Base-by-base conservation (phyloP, 2,888 invertebrate genomes). In the Drosophila sordidapex region DNA sequence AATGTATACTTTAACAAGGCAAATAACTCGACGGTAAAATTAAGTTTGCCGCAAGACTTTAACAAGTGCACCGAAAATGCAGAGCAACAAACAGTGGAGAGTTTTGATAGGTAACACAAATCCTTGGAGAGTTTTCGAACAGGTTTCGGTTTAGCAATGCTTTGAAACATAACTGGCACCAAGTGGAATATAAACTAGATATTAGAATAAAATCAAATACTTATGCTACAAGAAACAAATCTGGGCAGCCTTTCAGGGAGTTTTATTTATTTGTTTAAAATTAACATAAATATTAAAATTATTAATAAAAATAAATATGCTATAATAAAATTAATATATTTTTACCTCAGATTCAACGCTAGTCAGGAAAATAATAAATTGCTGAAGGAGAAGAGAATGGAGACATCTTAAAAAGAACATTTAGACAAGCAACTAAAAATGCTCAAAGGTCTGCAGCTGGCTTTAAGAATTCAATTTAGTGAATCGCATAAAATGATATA, bases 381-480 rank as follows among this genome's bases (percentile, higher is more conserved):
- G n/a, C 4, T 15, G 21, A 29, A 38, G 38, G 0, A 18, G 38
- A 56, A 8, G 29, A 38, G 7, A 15, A 36, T 29, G 7, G 5
- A 56, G 4, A 38, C 8, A 38, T 27, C 25, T 31, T n/a, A 15
- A 25, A 4, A 46, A 7, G 1, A 31, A 48, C 18, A 48, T 48
- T 7, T 8, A n/a, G 18, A 25, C 4, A 35, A n/a, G n/a, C 33
- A 10, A 29, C 33, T 52, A 27, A 21, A 49, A 35, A 56, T 51
- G 27, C 11, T 13, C 13, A n/a, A 4, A 18, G 21, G 11, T 35
- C 6, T 40, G 11, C 13, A 31, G 51, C 51, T 53, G 31, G 61
- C 72, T 57, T 62, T 57, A 72, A 62, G 56, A 51, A 62, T 46
- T 71, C 52, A 66, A 62, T 52, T 53, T 46, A 29, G 13, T 15